Evolutionary conservation across 2,797 vertebrate genomes (phyloP).

Genomic region (Phalloptychus januarius): DNA sequence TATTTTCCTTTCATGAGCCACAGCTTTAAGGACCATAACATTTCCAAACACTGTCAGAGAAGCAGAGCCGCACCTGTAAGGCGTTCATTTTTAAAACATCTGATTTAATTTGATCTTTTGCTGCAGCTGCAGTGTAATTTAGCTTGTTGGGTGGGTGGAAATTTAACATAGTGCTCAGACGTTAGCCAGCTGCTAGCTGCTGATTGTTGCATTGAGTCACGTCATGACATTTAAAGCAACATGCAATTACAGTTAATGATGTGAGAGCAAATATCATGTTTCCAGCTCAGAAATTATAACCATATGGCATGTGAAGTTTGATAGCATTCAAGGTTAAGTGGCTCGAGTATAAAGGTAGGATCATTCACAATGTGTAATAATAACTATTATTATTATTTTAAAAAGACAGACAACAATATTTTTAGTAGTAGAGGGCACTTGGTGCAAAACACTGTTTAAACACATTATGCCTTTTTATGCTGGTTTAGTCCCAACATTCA

Average conservation of each 20-base stretch:
- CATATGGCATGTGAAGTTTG: constrained; percentile 12
- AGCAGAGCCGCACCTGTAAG: background rate
- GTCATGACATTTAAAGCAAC: constrained; percentile 42
- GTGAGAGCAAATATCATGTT: constrained; percentile 17
- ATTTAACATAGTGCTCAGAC: constrained; percentile 44
- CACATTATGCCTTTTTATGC: background rate
- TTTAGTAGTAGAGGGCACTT: background rate
- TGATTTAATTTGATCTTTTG: constrained; percentile 4
- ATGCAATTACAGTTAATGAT: constrained; percentile 13
- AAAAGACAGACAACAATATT: background rate
- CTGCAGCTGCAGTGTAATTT: constrained; percentile 21
- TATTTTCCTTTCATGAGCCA: constrained; percentile 14
- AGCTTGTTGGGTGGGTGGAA: constrained; percentile 46
- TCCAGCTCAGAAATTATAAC: constrained; percentile 5
- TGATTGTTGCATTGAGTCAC: constrained; percentile 35
- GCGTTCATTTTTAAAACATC: background rate
- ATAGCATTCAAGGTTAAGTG: constrained; percentile 7
- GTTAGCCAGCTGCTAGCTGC: constrained; percentile 65
- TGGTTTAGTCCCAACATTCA: background rate
- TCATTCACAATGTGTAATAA: background rate
- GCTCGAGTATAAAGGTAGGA: background rate
- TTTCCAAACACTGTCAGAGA: background rate
- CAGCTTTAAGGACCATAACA: background rate
- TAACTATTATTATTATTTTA: background rate
- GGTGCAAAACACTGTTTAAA: background rate